Conservation (phyloP, 2,888 invertebrate genomes). For the Phortica okadai region DNA sequence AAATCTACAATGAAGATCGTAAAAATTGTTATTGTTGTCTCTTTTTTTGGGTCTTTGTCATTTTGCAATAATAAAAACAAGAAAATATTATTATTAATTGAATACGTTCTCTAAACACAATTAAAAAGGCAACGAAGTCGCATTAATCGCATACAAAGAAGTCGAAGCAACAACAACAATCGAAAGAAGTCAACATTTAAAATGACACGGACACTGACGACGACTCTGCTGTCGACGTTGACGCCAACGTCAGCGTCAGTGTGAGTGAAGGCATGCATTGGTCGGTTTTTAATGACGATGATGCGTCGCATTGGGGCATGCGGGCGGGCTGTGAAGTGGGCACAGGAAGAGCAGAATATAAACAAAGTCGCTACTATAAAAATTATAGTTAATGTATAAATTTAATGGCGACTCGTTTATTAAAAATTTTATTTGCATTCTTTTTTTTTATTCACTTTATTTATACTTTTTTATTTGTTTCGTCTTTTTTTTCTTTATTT, state of each 20-base stretch:
- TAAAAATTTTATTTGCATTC: slow-evolving; percentile 76
- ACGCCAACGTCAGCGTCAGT: slow-evolving; percentile 32
- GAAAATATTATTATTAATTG: slow-evolving; percentile 27
- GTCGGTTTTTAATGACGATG: not conserved
- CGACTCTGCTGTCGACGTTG: not conserved
- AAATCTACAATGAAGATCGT: not conserved
- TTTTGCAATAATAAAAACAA: slow-evolving; percentile 21
- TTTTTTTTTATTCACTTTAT: slow-evolving; percentile 70
- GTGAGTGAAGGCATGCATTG: slow-evolving; percentile 33
- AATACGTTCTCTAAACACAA: slow-evolving; percentile 23
- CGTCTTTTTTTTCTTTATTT: not conserved
- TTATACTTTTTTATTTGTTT: slow-evolving; percentile 54
- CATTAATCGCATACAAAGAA: slow-evolving; percentile 33
- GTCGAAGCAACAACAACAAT: not conserved
- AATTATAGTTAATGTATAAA: slow-evolving; percentile 76
- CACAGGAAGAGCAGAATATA: slow-evolving; percentile 51
- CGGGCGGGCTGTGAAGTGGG: not conserved
- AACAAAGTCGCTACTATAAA: slow-evolving; percentile 70
- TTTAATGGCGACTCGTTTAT: slow-evolving; percentile 77
- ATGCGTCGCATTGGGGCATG: not conserved
- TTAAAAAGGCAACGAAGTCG: slow-evolving; percentile 34
- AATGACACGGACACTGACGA: slow-evolving; percentile 29
- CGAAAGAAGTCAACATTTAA: not conserved
- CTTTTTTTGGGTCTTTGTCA: too few species aligned
- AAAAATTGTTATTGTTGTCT: not conserved